Evolutionary conservation across 92 coral and sea anemone genomes (phyloP), one percentile per base, ranked within the genome.

Genomic region (Metridium senile): DNA sequence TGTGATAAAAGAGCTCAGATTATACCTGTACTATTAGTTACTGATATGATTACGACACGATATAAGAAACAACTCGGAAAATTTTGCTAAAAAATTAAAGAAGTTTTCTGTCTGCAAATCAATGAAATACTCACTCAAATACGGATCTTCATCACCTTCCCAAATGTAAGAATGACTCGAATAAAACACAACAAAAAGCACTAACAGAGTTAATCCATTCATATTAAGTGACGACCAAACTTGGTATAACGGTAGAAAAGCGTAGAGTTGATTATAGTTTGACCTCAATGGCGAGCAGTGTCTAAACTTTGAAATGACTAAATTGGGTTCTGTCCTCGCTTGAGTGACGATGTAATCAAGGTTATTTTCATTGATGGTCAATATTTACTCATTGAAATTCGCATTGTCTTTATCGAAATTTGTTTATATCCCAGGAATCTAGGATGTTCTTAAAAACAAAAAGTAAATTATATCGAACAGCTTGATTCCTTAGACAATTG

Each of bases 331-430:
- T 63, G 9, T 4, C 56, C 49, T 58, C 68, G 39, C 32, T n/a
- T 32, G 52, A 71, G 21, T 73, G 68, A 16, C 69, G 39, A 28
- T 54, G 35, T 20, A 54, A 16, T 16, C n/a, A n/a, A n/a, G 59
- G 4, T 6, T 54, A 2, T 19, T 3, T 3, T 9, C 59, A 19
- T 9, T 20, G 52, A 0, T 45, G 29, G 54, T 73, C 78, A 73
- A 73, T 73, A 58, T 73, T 73, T 57, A 27, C 68, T 73, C 56
- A 58, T 73, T 58, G 63, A 33, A 23, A 73, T 73, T 33, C 78
- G 21, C 26, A 57, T 32, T 21, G 34, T 27, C 26, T 53, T 33
- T 63, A 57, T 53, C 28, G 11, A n/a, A 11, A 27, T 7, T 1
- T 4, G 69, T 39, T 1, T 63, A 21, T 63, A 63, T 29, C 27